These are phyloP conservation scores for Andrena praecox DNA, from an alignment of 2,888 invertebrate genomes.

Conservation along the genomic window DNA sequence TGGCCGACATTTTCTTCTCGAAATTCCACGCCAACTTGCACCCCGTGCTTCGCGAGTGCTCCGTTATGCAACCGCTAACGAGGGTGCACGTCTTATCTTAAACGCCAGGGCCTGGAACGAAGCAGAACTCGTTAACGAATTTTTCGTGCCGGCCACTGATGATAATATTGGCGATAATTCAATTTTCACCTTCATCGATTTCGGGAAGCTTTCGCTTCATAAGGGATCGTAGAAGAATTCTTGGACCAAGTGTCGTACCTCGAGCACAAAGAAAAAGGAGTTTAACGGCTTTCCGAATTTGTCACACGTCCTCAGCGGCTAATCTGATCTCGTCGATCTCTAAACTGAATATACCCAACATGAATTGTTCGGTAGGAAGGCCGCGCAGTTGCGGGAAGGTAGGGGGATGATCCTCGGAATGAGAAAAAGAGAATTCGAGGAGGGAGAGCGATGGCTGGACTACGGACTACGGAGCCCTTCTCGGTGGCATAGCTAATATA, in stretches of 20 bases:
- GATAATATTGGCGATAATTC: slow-evolving; percentile 8
- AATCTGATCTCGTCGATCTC: slow-evolving; percentile 62
- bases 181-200: slow-evolving; percentile 15
- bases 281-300: not conserved
- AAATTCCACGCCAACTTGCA: slow-evolving; percentile 26
- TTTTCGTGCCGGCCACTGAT: not conserved
- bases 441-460: slow-evolving; percentile 59
- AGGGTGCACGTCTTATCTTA: slow-evolving; percentile 36
- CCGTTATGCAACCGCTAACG: slow-evolving; percentile 16
- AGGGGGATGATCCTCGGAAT: slow-evolving; percentile 52
- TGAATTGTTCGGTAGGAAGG: slow-evolving; percentile 39
- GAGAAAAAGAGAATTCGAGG: slow-evolving; percentile 57
- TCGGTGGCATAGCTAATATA: slow-evolving; percentile 75
- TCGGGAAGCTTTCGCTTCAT: not conserved
- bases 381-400: slow-evolving; percentile 34
- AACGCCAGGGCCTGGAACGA: not conserved
- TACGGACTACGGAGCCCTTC: slow-evolving; percentile 59
- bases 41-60: not conserved
- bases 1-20: slow-evolving; percentile 73
- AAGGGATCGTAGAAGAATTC: not conserved
- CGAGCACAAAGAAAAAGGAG: not conserved
- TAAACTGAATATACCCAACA: slow-evolving; percentile 65
- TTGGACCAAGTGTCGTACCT: not conserved
- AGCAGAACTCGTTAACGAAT: slow-evolving; percentile 13
- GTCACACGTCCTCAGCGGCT: slow-evolving; percentile 5